phyloP scores from a whole-genome alignment of 1,140 invertebrate species.

The Drosophila grimshawi region DNA sequence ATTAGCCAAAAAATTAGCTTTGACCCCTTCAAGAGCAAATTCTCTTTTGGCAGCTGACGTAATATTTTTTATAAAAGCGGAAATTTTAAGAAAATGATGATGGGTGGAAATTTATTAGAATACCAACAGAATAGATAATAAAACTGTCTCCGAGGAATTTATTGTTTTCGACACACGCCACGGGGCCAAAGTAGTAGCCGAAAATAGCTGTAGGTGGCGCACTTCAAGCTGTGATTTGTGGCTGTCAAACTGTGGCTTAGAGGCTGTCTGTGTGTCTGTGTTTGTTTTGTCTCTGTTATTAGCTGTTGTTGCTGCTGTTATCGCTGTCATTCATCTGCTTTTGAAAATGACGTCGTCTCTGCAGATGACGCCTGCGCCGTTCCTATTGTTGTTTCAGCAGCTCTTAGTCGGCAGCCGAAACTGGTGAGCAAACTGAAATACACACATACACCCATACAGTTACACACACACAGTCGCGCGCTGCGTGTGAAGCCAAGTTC shows the following conservation, averaged over 20 bases:
- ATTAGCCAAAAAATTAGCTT: slow-evolving; percentile 32
- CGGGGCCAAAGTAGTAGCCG: neutral
- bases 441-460: slow-evolving; percentile 25
- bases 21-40: slow-evolving; percentile 58
- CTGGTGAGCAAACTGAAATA: slow-evolving; percentile 43
- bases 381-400: slow-evolving; percentile 3
- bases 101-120: slow-evolving; percentile 26
- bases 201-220: slow-evolving; percentile 43
- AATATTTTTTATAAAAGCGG: slow-evolving; percentile 24
- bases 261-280: slow-evolving; percentile 17
- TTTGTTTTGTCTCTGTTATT: slow-evolving; percentile 23
- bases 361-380: slow-evolving; percentile 16
- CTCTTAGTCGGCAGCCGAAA: slow-evolving; percentile 38
- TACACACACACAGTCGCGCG: neutral
- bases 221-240: neutral
- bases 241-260: slow-evolving; percentile 36
- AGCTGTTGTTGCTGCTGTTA: slow-evolving; percentile 36
- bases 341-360: slow-evolving; percentile 56
- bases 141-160: slow-evolving; percentile 35
- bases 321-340: slow-evolving; percentile 38
- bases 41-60: slow-evolving; percentile 57
- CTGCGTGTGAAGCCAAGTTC: slow-evolving; percentile 72
- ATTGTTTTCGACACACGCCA: neutral
- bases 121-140: slow-evolving; percentile 32
- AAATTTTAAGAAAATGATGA: slow-evolving; percentile 45